Base-by-base conservation (phyloP, 2,888 invertebrate species). In the Acronicta alni region DNA sequence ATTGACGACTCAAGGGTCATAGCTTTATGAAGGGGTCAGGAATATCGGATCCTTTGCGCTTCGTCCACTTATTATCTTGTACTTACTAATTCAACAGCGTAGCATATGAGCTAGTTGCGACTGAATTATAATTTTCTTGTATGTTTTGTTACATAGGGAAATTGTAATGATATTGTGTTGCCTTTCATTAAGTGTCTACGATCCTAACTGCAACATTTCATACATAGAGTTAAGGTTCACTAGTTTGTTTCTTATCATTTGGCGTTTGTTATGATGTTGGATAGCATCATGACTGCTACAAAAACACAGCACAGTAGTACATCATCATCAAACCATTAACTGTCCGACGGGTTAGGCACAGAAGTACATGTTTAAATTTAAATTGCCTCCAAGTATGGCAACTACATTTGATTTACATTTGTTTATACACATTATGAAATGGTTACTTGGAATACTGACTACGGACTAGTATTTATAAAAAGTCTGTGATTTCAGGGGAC, bases 1-100 rank as follows among this genome's bases (percentile, higher is more conserved):
- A 70, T 67, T 59, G 68, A 63, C 58, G 48, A 16, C 43, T 53
- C 52, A 16, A 49, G 59, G 55, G 53, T 65, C 60, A 64, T 56
- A 51, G 47, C 18, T 60, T 69, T 66, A 57, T 66, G 58, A 58
- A 52, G 56, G 39, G 59, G 48, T 51, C 57, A 38, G 53, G 26
- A 46, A 43, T 55, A 41, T 53, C 38, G 32, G 48, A 56, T 39
- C 38, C 55, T 54, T 59, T 56, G 2, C 49, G 43, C 37, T 52
- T 49, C 37, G 42, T 15, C 43, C 39, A 23, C 43, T 48, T 60
- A 48, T 61, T 70, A 48, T 59, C 37, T 49, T 44, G 37, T 47
- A 45, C 52, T 63, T 47, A 60, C 52, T 59, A 49, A 51, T 15
- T 57, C 60, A 66, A 56, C 46, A 3, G 3, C 26, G 26, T 23